A percentile compares a stretch with the other conserved stretches of the same genome.
Evolutionary conservation across 2,113 vertebrate species (phyloP).

Genomic region (Cyanistes caeruleus): DNA sequence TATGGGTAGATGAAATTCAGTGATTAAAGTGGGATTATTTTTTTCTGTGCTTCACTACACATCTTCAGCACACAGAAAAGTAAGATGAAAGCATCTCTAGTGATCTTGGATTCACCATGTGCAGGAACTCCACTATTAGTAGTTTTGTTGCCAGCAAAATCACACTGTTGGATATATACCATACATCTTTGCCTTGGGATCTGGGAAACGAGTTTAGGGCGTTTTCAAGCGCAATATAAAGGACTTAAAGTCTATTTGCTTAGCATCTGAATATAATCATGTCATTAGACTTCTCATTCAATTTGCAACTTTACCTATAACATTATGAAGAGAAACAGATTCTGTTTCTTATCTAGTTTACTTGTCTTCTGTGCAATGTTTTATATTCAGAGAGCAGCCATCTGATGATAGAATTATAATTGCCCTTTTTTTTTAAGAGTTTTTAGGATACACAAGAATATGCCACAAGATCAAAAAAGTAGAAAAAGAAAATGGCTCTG

Average conservation of each 20-base stretch:
- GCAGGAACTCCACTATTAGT: neutral
- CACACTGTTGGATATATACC: neutral
- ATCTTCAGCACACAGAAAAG: neutral
- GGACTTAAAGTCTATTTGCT: neutral
- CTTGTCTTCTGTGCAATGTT: neutral
- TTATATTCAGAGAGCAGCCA: neutral
- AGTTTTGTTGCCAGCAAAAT: neutral
- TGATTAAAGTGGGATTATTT: neutral
- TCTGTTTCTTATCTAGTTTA: neutral
- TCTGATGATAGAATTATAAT: neutral
- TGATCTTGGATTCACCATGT: neutral
- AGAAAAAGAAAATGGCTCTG: neutral
- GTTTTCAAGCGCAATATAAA: neutral
- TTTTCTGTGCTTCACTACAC: neutral
- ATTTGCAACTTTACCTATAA: neutral
- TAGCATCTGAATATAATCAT: neutral
- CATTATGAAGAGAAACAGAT: neutral
- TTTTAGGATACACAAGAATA: neutral
- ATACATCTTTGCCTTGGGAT: neutral
- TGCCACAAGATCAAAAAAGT: neutral
- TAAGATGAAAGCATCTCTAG: neutral
- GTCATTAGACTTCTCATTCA: neutral
- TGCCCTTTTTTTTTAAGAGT: neutral
- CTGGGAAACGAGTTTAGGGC: neutral
- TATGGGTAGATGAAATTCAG: neutral